phyloP scores from a whole-genome alignment of 2,113 vertebrate genomes.

The Chloroceryle aenea region DNA sequence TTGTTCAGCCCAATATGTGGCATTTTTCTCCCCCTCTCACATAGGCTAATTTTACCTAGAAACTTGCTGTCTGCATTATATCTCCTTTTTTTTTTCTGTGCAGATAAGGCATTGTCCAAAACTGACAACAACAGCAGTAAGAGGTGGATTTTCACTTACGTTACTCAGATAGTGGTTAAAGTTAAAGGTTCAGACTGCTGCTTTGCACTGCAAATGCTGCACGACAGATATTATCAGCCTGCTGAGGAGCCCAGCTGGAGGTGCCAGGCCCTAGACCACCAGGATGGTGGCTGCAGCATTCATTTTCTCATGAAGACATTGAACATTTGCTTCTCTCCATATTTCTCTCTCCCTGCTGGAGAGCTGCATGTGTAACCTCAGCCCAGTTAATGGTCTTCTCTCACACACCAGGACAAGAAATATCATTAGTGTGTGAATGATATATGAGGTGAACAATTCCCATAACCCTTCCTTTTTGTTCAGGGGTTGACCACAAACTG shows the following conservation, averaged over 20 bases:
- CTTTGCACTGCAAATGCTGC: not conserved
- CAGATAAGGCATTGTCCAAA: slow-evolving; percentile 6
- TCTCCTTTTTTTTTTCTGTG: not conserved
- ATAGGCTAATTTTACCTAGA: not conserved
- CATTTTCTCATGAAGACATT: not conserved
- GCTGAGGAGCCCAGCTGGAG: not conserved
- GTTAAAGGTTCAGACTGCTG: not conserved
- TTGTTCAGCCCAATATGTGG: not conserved
- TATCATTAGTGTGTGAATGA: not conserved
- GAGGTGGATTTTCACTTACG: not conserved
- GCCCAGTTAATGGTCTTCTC: not conserved
- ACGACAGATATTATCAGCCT: not conserved
- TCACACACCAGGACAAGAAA: not conserved
- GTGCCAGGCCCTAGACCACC: not conserved
- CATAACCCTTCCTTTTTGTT: not conserved
- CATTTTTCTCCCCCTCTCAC: not conserved
- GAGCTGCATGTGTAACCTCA: not conserved
- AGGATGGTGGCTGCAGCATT: not conserved
- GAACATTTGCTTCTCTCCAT: not conserved
- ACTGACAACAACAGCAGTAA: not conserved
- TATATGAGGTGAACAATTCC: not conserved
- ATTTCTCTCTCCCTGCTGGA: not conserved
- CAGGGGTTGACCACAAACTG: not conserved
- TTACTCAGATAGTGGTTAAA: not conserved
- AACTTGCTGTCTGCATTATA: not conserved